phyloP scores from a whole-genome alignment of 23 tunicate species.

The Halocynthia roretzi region DNA sequence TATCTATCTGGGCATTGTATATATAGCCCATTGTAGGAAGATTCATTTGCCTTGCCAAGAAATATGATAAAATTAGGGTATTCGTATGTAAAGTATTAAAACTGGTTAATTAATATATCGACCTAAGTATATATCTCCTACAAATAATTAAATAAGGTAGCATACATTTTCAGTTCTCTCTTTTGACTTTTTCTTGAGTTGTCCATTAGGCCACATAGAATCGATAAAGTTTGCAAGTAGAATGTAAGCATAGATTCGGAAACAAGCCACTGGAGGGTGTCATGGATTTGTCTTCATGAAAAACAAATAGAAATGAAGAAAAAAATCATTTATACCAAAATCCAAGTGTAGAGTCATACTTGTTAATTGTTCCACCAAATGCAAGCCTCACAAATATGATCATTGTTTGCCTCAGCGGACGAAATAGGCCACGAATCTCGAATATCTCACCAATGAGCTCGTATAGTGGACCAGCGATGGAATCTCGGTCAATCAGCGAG shows the following conservation, averaged over 20 bases:
- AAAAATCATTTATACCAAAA: not conserved
- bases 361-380: constrained; percentile 84
- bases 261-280: constrained; percentile 72
- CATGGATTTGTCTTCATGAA: constrained; percentile 60
- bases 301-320: not conserved
- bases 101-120: too few species aligned
- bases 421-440: constrained; percentile 81
- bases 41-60: too few species aligned
- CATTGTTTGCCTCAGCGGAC: constrained; percentile 59
- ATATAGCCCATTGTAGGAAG: too few species aligned
- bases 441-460: constrained; percentile 69
- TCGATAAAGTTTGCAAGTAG: constrained; percentile 72
- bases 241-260: constrained; percentile 76
- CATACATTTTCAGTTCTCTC: constrained; percentile 1
- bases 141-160: too few species aligned
- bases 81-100: too few species aligned
- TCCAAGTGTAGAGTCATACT: constrained; percentile 16
- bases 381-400: constrained; percentile 86
- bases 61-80: too few species aligned
- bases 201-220: constrained; percentile 91
- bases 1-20: too few species aligned
- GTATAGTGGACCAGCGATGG: constrained; percentile 79
- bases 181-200: constrained; percentile 20
- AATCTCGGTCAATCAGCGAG: constrained; percentile 31
- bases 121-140: too few species aligned